Evolutionary conservation across 2,888 invertebrate species (phyloP).

Genomic region (Taenaris catops): DNA sequence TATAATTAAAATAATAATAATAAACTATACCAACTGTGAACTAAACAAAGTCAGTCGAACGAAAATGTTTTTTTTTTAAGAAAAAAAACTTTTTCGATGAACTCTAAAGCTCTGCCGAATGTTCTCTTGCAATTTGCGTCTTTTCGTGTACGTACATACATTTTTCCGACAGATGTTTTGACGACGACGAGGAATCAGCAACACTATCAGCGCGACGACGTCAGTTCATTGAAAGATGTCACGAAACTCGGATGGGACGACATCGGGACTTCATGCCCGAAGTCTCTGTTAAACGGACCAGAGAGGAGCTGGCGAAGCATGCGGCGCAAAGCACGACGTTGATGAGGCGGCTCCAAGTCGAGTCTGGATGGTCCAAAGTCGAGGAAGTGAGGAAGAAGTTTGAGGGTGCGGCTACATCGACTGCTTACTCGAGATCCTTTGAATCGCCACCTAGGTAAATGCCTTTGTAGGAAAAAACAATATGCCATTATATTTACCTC

Average conservation of each 20-base stretch:
- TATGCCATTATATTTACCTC: no score
- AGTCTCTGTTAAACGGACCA: slow-evolving; percentile 58
- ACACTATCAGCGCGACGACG: slow-evolving; percentile 60
- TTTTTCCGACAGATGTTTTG: slow-evolving; percentile 47
- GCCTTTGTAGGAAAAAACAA: no score
- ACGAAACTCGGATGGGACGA: slow-evolving; percentile 53
- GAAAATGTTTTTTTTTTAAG: no score
- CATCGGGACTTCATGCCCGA: slow-evolving; percentile 56
- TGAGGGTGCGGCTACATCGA: slow-evolving; percentile 50
- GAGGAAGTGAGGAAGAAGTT: slow-evolving; percentile 74
- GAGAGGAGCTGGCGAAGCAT: slow-evolving; percentile 66
- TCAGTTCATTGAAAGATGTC: slow-evolving; percentile 71
- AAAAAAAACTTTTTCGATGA: no score
- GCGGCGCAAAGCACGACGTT: slow-evolving; percentile 57
- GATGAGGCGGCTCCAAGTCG: slow-evolving; percentile 67
- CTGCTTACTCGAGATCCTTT: slow-evolving; percentile 60
- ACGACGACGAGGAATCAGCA: slow-evolving; percentile 51
- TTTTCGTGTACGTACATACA: no score
- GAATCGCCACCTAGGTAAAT: slow-evolving; percentile 63
- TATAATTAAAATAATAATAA: no score
- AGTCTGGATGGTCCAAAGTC: slow-evolving; percentile 72
- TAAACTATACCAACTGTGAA: no score
- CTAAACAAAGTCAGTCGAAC: no score
- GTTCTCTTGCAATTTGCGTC: no score
- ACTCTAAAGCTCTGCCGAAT: no score